Conservation (phyloP, 1,140 invertebrate genomes). For the Hirudo medicinalis region DNA sequence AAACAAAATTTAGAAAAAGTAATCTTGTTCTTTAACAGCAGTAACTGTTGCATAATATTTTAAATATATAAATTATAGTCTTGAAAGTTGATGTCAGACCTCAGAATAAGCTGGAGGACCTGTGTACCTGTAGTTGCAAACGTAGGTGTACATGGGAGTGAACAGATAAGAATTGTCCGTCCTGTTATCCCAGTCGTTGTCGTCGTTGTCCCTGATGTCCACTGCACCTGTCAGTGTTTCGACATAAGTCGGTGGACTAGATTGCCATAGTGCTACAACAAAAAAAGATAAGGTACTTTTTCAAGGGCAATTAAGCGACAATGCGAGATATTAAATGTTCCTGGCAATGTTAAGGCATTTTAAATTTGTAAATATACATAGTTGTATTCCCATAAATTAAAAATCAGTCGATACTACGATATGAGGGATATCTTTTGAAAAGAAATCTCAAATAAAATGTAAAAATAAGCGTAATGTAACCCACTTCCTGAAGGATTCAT, state of each 20-base stretch:
- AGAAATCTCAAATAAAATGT: too few species aligned
- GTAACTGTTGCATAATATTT: too few species aligned
- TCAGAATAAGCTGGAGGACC: slow-evolving; percentile 41
- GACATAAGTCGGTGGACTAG: slow-evolving; percentile 44
- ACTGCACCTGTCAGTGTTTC: slow-evolving; percentile 44
- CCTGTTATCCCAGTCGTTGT: slow-evolving; percentile 22
- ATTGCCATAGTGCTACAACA: neutral
- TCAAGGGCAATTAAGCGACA: too few species aligned
- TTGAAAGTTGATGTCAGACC: slow-evolving; percentile 22
- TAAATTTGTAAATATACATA: too few species aligned
- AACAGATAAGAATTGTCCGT: slow-evolving; percentile 39
- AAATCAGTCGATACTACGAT: too few species aligned
- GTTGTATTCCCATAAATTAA: too few species aligned
- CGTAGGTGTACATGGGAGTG: slow-evolving; percentile 45
- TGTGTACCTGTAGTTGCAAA: slow-evolving; percentile 38
- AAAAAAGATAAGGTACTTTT: neutral
- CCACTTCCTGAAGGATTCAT: neutral
- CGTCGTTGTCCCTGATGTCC: slow-evolving; percentile 38
- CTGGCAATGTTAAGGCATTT: too few species aligned
- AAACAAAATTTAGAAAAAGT: too few species aligned
- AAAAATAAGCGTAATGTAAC: neutral
- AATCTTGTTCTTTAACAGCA: too few species aligned
- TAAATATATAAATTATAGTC: too few species aligned
- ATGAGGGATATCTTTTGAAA: too few species aligned
- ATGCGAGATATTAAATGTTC: too few species aligned